phyloP scores from a whole-genome alignment of 2,888 invertebrate species.

The Hypercompe scribonia region DNA sequence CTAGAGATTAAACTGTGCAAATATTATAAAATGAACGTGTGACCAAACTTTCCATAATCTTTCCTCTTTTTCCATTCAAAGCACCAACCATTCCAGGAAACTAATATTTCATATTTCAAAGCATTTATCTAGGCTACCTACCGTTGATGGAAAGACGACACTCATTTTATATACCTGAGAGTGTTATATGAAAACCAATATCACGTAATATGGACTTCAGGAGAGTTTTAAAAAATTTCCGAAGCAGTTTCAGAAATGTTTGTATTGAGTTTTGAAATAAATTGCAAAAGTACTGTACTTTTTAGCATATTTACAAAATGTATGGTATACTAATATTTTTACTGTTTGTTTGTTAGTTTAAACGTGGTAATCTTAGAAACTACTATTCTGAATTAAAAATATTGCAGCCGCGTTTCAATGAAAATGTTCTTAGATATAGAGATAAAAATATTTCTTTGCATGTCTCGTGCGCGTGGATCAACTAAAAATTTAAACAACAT shows the following conservation, averaged over 20 bases:
- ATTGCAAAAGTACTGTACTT: not conserved
- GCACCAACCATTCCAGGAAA: conserved; percentile 6
- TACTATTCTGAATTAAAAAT: no score
- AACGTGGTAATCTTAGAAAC: no score
- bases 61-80: not conserved
- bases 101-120: conserved; percentile 20
- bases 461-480: no score
- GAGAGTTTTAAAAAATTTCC: conserved; percentile 28
- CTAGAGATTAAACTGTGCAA: not conserved
- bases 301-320: not conserved
- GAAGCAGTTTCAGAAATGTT: conserved; percentile 13
- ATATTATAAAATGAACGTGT: not conserved
- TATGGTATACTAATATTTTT: no score
- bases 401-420: no score
- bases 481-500: no score
- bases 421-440: no score
- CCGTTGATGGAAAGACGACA: not conserved
- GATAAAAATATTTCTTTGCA: no score
- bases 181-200: conserved; percentile 36
- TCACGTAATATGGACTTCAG: conserved; percentile 11
- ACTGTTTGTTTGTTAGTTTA: no score
- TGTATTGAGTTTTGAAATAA: not conserved
- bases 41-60: not conserved
- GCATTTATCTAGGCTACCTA: conserved; percentile 8
- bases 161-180: conserved; percentile 31